These are phyloP conservation scores for Drosophila colorata DNA, from an alignment of 2,888 invertebrate genomes.

Conservation along the genomic window DNA sequence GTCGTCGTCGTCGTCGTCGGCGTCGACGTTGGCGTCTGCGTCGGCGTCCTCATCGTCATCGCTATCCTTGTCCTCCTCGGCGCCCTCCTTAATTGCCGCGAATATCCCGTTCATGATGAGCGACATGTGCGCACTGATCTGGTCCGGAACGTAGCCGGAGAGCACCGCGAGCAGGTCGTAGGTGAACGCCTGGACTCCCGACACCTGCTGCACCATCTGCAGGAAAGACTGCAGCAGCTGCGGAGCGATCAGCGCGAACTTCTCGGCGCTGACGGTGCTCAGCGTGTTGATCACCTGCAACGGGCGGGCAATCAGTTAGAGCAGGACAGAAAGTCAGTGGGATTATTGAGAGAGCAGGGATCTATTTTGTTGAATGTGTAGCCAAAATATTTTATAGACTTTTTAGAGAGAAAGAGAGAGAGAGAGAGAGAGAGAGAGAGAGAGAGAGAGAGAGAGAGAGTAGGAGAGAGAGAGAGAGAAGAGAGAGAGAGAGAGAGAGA, in stretches of 20 bases:
- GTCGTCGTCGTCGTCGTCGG: too few species aligned
- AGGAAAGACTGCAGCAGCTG: not conserved
- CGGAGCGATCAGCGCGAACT: not conserved
- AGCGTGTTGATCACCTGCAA: slow-evolving; percentile 1
- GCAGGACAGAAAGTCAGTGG: too few species aligned
- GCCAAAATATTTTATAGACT: too few species aligned
- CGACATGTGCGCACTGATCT: not conserved
- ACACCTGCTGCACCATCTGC: not conserved
- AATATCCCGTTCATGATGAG: not conserved
- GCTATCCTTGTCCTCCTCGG: not conserved
- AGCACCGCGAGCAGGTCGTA: slow-evolving; percentile 1
- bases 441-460: too few species aligned
- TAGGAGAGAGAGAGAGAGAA: too few species aligned
- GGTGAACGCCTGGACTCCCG: not conserved
- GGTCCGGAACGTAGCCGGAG: not conserved
- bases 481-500: too few species aligned
- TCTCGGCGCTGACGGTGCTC: not conserved
- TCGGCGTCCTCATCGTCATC: not conserved
- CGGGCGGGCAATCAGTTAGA: too few species aligned
- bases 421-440: too few species aligned
- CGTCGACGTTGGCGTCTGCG: too few species aligned
- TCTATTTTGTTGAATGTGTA: too few species aligned
- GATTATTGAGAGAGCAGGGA: too few species aligned
- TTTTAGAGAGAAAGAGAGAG: too few species aligned
- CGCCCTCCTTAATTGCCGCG: not conserved